Evolutionary conservation across 2,888 invertebrate species (phyloP).

Genomic region (Lepas anatifera): DNA sequence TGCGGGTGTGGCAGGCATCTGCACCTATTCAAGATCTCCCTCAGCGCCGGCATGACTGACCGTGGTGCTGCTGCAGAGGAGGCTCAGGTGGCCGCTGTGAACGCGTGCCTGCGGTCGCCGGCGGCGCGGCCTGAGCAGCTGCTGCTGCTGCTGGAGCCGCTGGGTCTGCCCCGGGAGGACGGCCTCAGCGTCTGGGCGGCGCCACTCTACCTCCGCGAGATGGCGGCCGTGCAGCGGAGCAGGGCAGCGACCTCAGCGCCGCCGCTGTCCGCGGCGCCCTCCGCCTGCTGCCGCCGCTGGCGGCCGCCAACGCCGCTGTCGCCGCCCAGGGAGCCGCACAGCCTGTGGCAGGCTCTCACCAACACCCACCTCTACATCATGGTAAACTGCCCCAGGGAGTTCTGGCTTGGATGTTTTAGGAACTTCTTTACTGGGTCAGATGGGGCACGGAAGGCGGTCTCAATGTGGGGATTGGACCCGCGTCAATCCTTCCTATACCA

Average conservation of each 20-base stretch:
- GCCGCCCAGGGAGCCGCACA: slow-evolving; percentile 16
- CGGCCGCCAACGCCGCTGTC: slow-evolving; percentile 21
- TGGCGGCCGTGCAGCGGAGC: slow-evolving; percentile 47
- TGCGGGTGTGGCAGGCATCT: too few relatives aligned
- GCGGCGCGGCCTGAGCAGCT: slow-evolving; percentile 33
- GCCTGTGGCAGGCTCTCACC: slow-evolving; percentile 18
- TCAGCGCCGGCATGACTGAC: too few relatives aligned
- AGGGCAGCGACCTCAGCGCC: slow-evolving; percentile 19
- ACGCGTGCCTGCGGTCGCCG: slow-evolving; percentile 37
- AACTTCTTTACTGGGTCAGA: too few relatives aligned
- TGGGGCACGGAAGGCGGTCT: too few relatives aligned
- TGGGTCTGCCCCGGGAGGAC: slow-evolving; percentile 40
- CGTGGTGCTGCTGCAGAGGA: too few relatives aligned
- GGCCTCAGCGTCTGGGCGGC: slow-evolving; percentile 38
- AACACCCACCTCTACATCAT: slow-evolving; percentile 17
- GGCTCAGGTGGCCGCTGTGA: slow-evolving; percentile 42
- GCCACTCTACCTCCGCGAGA: slow-evolving; percentile 53
- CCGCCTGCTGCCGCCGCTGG: slow-evolving; percentile 20
- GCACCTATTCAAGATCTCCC: too few relatives aligned
- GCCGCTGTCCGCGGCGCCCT: slow-evolving; percentile 21
- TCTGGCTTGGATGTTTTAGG: too few relatives aligned
- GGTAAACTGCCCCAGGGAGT: too few relatives aligned
- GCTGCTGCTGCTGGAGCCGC: slow-evolving; percentile 42
- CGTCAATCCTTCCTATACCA: too few relatives aligned
- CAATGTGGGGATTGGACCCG: too few relatives aligned